Evolutionary conservation across 2,797 vertebrate species (phyloP).

Genomic region (Eulemur rubriventer): DNA sequence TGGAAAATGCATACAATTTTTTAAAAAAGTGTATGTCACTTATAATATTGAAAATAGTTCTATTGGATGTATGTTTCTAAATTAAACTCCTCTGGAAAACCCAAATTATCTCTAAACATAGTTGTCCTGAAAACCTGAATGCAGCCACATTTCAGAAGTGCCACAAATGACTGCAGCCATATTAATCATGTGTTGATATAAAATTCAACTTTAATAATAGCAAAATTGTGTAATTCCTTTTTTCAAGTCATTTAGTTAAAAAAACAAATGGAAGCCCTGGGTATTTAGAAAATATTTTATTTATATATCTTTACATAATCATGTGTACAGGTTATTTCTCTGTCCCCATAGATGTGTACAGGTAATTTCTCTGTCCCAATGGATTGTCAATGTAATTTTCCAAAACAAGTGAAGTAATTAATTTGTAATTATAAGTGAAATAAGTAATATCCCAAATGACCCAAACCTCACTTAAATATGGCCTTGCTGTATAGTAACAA

Average conservation of each 20-base stretch:
- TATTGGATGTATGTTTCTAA: background rate
- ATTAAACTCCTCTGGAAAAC: background rate
- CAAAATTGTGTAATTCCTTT: background rate
- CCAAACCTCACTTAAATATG: background rate
- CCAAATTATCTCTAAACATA: background rate
- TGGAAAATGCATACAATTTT: background rate
- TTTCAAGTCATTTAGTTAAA: background rate
- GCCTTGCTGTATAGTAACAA: background rate
- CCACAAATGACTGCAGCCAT: background rate
- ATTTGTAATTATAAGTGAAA: conserved; percentile 15
- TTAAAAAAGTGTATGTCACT: background rate
- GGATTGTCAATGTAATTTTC: conserved; percentile 14
- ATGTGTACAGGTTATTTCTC: background rate
- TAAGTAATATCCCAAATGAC: conserved; percentile 32
- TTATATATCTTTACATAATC: background rate
- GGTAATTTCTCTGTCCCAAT: conserved; percentile 26
- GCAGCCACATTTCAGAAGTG: background rate
- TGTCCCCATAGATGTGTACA: background rate
- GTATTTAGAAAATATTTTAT: background rate
- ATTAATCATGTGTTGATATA: background rate
- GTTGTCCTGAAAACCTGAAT: background rate
- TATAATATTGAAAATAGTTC: conserved; percentile 10
- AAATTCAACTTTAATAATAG: background rate
- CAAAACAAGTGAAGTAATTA: conserved; percentile 40
- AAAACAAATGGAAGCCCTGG: background rate